phyloP scores from a whole-genome alignment of 2,888 invertebrate species.

The Balanococcus diminutus region DNA sequence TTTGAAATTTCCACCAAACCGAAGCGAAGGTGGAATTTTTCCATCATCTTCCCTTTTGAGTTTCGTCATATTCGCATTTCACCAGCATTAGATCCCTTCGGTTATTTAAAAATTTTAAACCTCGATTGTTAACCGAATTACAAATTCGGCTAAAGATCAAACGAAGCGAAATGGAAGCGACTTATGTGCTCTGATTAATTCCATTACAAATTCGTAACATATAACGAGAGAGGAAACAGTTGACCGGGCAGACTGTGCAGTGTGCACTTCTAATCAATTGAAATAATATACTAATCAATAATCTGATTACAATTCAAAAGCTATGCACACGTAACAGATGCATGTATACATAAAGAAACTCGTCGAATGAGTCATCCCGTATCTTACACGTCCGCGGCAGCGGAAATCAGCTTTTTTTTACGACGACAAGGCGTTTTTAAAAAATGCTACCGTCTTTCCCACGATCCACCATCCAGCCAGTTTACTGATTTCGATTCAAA shows the following conservation, averaged over 20 bases:
- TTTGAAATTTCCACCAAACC: background rate
- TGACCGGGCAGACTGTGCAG: background rate
- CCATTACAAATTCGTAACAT: slow-evolving; percentile 18
- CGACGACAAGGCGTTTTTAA: background rate
- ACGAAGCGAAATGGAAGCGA: background rate
- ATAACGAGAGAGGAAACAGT: background rate
- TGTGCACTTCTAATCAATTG: slow-evolving; percentile 14
- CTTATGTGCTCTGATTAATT: background rate
- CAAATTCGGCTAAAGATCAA: slow-evolving; percentile 12
- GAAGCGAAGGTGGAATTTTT: background rate
- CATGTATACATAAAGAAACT: background rate
- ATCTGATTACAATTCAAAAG: slow-evolving; percentile 36
- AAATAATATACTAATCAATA: slow-evolving; percentile 9
- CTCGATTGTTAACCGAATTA: slow-evolving; percentile 17
- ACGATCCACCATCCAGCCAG: background rate
- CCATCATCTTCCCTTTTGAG: background rate
- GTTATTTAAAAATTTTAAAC: background rate
- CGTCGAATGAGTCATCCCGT: background rate
- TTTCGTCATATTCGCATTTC: background rate
- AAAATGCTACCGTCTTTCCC: background rate
- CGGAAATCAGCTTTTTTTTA: slow-evolving; percentile 28
- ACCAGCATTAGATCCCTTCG: background rate
- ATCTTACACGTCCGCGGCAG: background rate
- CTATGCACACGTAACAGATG: slow-evolving; percentile 13
- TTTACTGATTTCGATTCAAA: background rate